Evolutionary conservation across 2,888 invertebrate genomes (phyloP), one percentile per base, ranked within the genome.

Genomic region (Thera britannica): DNA sequence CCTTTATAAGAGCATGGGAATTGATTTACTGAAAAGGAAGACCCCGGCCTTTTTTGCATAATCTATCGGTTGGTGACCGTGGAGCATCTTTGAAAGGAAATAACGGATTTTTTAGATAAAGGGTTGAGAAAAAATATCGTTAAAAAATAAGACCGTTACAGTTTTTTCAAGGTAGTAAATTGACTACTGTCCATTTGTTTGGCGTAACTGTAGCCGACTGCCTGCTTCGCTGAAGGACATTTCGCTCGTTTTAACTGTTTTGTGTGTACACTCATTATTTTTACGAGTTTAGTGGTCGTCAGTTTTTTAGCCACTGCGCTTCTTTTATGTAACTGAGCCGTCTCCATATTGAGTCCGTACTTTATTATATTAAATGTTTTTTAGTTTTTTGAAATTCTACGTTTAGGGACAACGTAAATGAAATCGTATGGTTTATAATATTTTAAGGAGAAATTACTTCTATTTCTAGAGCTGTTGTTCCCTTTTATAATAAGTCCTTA

Each of bases 1-100:
- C 86, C 84, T 87, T 90, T 88, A 87, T 87, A 83, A 73, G 86
- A 84, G 85, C 92, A 86, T 93, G 93, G 93, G 93, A 93, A 93
- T 85, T 90, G 90, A 90, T 92, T 89, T 86, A 83, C 77, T 90
- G 87, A 90, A 92, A 88, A 91, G 91, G 93, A 93, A 90, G 93
- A 90, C 83, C 85, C 75, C 79, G 80, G 72, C 82, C 23, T 85
- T 85, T 91, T 92, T 92, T 93, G 93, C 93, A 93, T 93, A 93
- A 93, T 93, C 92, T 93, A 92, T 92, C 86, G 86, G 82, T 76
- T 78, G 79, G 82, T 78, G 80, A 80, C 82, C 79, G 83, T 77
- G 72, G 76, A 67, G 82, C 77, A 83, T 86, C 78, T 88, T 90
- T 90, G 88, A 90, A 84, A 78, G 81, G 58, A 75, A 74, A 75